Base-by-base conservation (phyloP, 2,888 invertebrate species). In the Congeria kusceri region DNA sequence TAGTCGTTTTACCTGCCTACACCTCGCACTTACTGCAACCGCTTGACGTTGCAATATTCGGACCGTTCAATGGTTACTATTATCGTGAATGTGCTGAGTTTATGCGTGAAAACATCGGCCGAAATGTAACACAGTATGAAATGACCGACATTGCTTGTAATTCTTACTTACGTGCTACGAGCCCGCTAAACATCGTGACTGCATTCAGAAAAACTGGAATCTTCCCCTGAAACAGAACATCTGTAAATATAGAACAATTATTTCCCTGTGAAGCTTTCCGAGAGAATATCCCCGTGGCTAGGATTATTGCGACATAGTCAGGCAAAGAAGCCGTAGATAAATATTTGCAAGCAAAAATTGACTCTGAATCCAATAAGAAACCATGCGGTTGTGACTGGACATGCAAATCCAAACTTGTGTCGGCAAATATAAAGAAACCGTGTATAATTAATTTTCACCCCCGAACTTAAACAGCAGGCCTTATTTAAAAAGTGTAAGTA, bases 21-120 rank as follows among this genome's bases (percentile, higher is more conserved):
- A 61, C 69, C 15, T 69, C 61, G 4, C 69, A 69, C 18, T 15
- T 69, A 0, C 61, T 69, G 4, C 69, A 69, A 39, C 69, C 53
- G 0, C 28, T 69, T 5, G 69, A 64, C 27, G 25, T 64, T 18
- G 28, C 15, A 2, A 32, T 64, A 23, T 64, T 64, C 25, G 49
- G 64, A 25, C 64, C 49, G 9, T 64, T 28, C 9, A 64, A 46
- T 25, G 44, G 23, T 11, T 3, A 49, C 29, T 69, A 61, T 32
- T 53, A 69, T 29, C 20, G 15, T 27, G 47, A 47, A 47, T 64
- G 63, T 47, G 63, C 63, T 5, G 20, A 46, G 5, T 64, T 27
- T 25, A 64, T 64, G 63, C 44, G 56, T 9, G 18, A 28, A 2
- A 1, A 66, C 32, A 20, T 32, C 11, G 29, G 65, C 9, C 9